phyloP scores from a whole-genome alignment of 2,113 vertebrate genomes.

The Phoxinus phoxinus region DNA sequence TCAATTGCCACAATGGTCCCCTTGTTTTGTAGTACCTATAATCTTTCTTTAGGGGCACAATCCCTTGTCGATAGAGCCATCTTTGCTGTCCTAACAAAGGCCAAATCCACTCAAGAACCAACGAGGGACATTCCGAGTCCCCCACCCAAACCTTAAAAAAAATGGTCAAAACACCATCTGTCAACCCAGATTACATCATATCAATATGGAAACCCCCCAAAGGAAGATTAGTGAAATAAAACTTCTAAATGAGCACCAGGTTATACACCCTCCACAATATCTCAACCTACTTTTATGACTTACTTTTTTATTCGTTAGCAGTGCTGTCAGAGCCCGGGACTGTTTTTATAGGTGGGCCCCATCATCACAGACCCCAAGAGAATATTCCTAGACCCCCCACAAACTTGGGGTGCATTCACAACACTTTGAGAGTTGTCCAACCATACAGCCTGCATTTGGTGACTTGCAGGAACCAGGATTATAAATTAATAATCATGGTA shows the following conservation, averaged over 20 bases:
- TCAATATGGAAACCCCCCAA: conserved; percentile 54
- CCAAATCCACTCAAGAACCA: neutral
- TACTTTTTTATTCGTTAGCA: neutral
- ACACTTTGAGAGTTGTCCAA: neutral
- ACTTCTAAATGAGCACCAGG: neutral
- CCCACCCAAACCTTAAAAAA: neutral
- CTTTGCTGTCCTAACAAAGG: conserved; percentile 9
- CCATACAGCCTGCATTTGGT: neutral
- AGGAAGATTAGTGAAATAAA: conserved; percentile 9
- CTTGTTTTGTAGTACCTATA: conserved; percentile 22
- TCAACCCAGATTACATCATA: conserved; percentile 32
- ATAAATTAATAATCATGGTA: neutral
- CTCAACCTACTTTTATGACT: neutral
- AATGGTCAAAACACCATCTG: conserved; percentile 42
- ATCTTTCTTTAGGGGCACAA: neutral
- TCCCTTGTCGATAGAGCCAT: neutral
- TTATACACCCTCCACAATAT: neutral
- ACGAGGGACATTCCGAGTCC: conserved; percentile 42
- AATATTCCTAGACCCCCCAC: neutral
- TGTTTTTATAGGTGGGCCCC: neutral
- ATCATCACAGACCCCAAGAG: neutral
- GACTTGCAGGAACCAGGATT: neutral
- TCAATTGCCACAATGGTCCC: neutral
- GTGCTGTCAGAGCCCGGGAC: neutral
- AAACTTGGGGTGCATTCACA: neutral